Evolutionary conservation across 2,113 vertebrate species (phyloP).

Genomic region (Gallinago paraguaiae): DNA sequence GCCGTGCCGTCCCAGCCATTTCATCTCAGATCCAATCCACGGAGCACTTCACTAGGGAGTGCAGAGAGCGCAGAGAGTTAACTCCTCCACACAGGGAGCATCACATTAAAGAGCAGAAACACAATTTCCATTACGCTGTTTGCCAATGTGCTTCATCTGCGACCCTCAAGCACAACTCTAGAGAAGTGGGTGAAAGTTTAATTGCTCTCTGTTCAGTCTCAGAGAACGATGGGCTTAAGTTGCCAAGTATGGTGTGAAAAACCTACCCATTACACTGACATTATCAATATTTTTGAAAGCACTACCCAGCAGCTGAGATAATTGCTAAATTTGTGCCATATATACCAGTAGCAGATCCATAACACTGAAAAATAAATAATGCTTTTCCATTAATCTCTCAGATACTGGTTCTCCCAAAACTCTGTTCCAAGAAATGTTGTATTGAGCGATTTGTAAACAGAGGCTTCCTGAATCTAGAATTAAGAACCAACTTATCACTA

Average conservation of each 20-base stretch:
- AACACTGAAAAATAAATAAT: background rate
- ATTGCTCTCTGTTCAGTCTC: background rate
- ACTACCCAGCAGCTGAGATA: background rate
- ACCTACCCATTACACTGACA: background rate
- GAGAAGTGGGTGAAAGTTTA: background rate
- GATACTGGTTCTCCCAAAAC: background rate
- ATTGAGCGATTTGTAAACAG: background rate
- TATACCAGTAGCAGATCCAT: background rate
- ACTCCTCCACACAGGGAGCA: background rate
- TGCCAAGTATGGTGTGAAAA: background rate
- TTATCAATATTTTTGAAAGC: background rate
- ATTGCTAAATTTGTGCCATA: background rate
- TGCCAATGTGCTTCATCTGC: background rate
- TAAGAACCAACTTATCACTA: background rate
- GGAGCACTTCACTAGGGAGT: background rate
- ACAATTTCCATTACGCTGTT: background rate
- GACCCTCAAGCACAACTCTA: background rate
- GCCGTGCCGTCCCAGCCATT: background rate
- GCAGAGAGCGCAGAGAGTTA: background rate
- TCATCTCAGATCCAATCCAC: rapidly evolving
- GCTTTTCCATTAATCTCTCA: background rate
- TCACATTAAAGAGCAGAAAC: background rate
- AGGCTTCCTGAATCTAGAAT: background rate
- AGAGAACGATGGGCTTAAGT: background rate
- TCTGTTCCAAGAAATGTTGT: background rate